A percentile compares a stretch with the other conserved stretches of the same genome.
phyloP scores from a whole-genome alignment of 2,113 vertebrate species.

The Gasterosteus nipponicus region DNA sequence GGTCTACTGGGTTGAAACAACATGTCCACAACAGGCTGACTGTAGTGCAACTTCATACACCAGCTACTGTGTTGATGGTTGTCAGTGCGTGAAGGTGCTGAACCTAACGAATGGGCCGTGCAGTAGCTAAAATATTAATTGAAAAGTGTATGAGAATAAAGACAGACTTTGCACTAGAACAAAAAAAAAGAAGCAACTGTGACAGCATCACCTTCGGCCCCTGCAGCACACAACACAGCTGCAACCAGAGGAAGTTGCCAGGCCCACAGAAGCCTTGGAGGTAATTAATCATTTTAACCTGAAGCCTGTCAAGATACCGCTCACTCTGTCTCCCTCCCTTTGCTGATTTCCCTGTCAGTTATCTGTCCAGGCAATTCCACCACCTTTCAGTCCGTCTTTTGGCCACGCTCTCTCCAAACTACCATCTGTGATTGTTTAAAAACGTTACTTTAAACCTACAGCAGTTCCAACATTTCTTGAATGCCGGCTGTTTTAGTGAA shows the following conservation, averaged over 20 bases:
- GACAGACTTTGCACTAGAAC: slow-evolving; percentile 73
- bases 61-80: neutral
- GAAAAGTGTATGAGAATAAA: slow-evolving; percentile 50
- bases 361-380: slow-evolving; percentile 75
- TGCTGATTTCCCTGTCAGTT: slow-evolving; percentile 92
- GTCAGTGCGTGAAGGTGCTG: neutral
- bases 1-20: slow-evolving; percentile 12
- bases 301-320: slow-evolving; percentile 91
- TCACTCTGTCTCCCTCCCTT: slow-evolving; percentile 78
- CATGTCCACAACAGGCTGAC: neutral
- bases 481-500: slow-evolving; percentile 61
- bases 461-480: slow-evolving; percentile 77
- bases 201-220: slow-evolving; percentile 80
- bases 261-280: slow-evolving; percentile 81
- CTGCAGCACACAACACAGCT: slow-evolving; percentile 69
- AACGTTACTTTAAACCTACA: slow-evolving; percentile 73
- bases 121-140: slow-evolving; percentile 12
- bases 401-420: slow-evolving; percentile 72
- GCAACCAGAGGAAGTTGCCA: slow-evolving; percentile 90
- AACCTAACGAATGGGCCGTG: neutral
- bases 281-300: slow-evolving; percentile 97
- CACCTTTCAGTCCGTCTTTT: slow-evolving; percentile 74
- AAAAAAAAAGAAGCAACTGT: slow-evolving; percentile 87
- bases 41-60: neutral
- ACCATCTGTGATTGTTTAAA: slow-evolving; percentile 96